Conservation (phyloP, 2,113 vertebrate species). For the Alces alces region DNA sequence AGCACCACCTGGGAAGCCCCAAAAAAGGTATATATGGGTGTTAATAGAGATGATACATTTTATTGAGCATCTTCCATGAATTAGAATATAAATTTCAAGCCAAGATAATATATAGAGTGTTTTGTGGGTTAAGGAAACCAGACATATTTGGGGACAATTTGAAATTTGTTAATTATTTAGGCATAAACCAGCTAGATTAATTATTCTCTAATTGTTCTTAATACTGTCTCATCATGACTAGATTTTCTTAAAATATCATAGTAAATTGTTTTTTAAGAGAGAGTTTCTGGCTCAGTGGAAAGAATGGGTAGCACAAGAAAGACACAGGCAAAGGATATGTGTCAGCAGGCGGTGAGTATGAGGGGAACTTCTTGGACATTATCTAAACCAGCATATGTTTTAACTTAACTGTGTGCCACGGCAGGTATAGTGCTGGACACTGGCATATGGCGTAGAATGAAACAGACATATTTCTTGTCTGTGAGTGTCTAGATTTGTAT, state of each 20-base stretch:
- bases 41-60: not conserved
- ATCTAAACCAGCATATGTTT: not conserved
- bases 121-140: not conserved
- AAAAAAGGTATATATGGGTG: not conserved
- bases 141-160: not conserved
- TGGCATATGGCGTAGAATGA: not conserved
- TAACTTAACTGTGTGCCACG: not conserved
- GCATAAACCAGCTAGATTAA: not conserved
- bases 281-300: not conserved
- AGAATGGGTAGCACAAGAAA: not conserved
- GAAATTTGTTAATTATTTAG: not conserved
- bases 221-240: not conserved
- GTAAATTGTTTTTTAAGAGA: not conserved
- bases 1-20: not conserved
- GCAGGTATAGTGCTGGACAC: accelerated
- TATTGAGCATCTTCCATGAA: not conserved
- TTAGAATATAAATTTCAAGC: not conserved
- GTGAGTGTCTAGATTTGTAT: not conserved
- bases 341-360: accelerated
- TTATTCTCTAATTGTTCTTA: not conserved
- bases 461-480: not conserved
- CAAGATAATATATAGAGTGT: not conserved
- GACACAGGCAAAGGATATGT: not conserved
- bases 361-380: not conserved
- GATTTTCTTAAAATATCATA: not conserved